phyloP scores from a whole-genome alignment of 2,113 vertebrate species.

The Spizaetus ornatus region DNA sequence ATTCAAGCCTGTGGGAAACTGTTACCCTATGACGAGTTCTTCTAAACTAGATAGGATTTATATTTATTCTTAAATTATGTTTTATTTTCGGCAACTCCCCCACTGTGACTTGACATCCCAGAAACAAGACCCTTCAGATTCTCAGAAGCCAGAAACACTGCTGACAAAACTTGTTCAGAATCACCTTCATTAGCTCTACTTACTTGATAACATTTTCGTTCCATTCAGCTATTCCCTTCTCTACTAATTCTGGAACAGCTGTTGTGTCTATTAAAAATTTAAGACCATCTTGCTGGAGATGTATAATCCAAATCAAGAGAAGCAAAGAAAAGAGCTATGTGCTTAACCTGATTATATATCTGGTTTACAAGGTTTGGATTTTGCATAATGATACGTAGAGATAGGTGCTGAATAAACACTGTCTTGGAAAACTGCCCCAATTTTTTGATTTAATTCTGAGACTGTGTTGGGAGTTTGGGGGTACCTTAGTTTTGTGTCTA shows the following conservation, averaged over 20 bases:
- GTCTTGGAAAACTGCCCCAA: neutral
- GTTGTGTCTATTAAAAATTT: neutral
- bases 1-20: conserved; percentile 60
- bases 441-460: neutral
- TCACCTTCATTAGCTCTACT: neutral
- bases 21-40: conserved; percentile 49
- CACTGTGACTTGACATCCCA: conserved; percentile 21
- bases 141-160: conserved; percentile 12
- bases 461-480: neutral
- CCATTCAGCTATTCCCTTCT: neutral
- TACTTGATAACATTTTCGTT: neutral
- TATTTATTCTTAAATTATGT: conserved; percentile 36
- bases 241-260: neutral
- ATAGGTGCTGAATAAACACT: neutral
- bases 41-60: conserved; percentile 41
- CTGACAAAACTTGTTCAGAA: neutral
- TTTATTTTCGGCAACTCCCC: conserved; percentile 59
- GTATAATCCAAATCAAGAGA: neutral
- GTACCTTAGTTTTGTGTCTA: neutral
- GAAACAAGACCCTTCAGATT: conserved; percentile 47
- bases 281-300: neutral
- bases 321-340: neutral
- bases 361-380: neutral
- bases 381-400: neutral
- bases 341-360: neutral